Evolutionary conservation across 2,888 invertebrate species (phyloP), one percentile per base, ranked within the genome.

Genomic region (Ormyrus thymus): DNA sequence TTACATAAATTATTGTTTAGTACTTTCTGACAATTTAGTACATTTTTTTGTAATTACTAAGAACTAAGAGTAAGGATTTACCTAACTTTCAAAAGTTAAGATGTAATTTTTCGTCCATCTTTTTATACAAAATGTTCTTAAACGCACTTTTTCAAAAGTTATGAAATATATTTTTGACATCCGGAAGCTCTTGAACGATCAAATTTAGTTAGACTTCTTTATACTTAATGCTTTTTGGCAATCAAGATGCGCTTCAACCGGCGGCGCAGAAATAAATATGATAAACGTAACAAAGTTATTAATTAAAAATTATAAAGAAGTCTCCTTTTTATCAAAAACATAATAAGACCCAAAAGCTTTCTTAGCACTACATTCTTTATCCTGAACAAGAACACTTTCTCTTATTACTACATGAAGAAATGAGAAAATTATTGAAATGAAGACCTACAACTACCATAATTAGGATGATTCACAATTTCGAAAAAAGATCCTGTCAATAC

Each of bases 391-490:
- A 69, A 62, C 56, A 59, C 45, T 62, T 68, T 62, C 55, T 55
- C 9, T 48, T 70, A 15, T 58, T 61, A 0, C 50, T 13, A 29
- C 59, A 50, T 64, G 8, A 29, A 64, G 55, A 13, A 64, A 46
- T 55, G 46, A 10, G 10, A n/a, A 65, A 65, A 59, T 68, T 10
- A 59, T 68, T 10, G 6, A 58, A 64, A 76, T 11, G 46, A 70
- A 70, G 45, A 64, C 46, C 59, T 66, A 71, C n/a, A 77, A 65
- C 53, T 71, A 71, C 71, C 65, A 70, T 71, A 59, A 71, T 66
- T 66, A 65, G 71, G 71, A 77, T 66, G 53, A 66, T 70, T 74
- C 50, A 29, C 70, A 75, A 66, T 66, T 77, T 56, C 56, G 56
- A 50, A 62, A 71, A 48, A 29, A 53, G 29, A 48, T 48, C 7